Evolutionary conservation across 2,888 invertebrate genomes (phyloP).

Genomic region (Cerastoderma edule): DNA sequence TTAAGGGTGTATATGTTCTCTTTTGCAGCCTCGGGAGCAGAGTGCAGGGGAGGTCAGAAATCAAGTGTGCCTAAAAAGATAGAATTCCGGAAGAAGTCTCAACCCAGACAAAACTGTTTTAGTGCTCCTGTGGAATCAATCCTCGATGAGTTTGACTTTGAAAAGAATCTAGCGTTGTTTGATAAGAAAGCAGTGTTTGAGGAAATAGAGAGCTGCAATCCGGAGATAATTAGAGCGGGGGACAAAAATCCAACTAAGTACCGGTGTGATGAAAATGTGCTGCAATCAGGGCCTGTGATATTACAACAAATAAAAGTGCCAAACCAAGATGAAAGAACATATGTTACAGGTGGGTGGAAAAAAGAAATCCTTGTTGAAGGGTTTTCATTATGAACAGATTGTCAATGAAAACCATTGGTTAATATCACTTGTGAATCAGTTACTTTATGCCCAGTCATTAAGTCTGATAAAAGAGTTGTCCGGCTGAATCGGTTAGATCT

Average conservation of each 20-base stretch:
- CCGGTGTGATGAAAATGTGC: slow-evolving; percentile 94
- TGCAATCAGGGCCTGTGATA: slow-evolving; percentile 88
- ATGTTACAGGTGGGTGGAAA: slow-evolving; percentile 89
- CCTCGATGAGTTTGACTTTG: slow-evolving; percentile 95
- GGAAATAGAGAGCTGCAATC: slow-evolving; percentile 86
- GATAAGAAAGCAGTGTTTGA: slow-evolving; percentile 93
- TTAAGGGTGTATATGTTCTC: neutral
- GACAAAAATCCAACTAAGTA: slow-evolving; percentile 85
- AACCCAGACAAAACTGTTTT: slow-evolving; percentile 87
- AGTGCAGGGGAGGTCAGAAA: slow-evolving; percentile 45
- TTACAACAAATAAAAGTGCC: slow-evolving; percentile 90
- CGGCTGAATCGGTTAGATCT: no score
- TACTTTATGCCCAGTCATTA: no score
- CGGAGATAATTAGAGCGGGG: slow-evolving; percentile 60
- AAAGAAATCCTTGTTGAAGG: no score
- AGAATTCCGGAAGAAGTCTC: slow-evolving; percentile 86
- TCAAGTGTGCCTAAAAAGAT: slow-evolving; percentile 84
- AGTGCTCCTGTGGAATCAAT: slow-evolving; percentile 89
- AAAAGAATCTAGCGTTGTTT: slow-evolving; percentile 95
- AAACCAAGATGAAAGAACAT: slow-evolving; percentile 86
- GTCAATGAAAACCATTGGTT: no score
- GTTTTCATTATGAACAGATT: no score
- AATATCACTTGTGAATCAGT: no score
- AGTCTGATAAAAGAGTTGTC: no score
- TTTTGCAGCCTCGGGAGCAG: slow-evolving; percentile 59